Evolutionary conservation across 2,113 vertebrate species (phyloP), one percentile per base, ranked within the genome.

Genomic region (Synchiropus splendidus): DNA sequence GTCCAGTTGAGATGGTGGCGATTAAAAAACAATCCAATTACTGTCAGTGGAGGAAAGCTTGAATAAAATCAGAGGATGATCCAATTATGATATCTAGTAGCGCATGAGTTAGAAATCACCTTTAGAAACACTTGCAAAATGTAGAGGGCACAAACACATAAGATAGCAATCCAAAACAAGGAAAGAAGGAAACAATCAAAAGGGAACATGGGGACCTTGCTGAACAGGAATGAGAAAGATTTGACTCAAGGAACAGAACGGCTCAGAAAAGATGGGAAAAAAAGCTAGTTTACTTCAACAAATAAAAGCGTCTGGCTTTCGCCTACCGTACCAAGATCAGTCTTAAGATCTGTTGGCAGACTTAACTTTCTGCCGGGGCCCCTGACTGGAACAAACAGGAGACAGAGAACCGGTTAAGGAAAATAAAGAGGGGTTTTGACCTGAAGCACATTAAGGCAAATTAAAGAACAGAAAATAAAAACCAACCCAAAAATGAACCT

Each of bases 341-440:
- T 88, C 88, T 97, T 96, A 94, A 97, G 90, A 93, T 94, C 92
- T 92, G 91, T 97, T 84, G 92, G 92, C 90, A 97, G 90, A 94
- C 92, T 97, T 94, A 97, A 93, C 88, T 97, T 96, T 94, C 92
- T 94, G 87, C 84, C 78, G 63, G 92, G 92, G 88, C 92, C 90
- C 90, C 94, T 97, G 82, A 97, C 91, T 93, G 92, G 89, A 97
- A 97, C 86, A 91, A 94, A 92, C 91, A 95, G 89, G 89, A 92
- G 87, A 94, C 70, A 93, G 89, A 87, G 85, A 72, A 86, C 80
- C 79, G 86, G 87, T 92, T 93, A 92, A 90, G 18, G 33, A 15
- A 57, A 44, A 58, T 11, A 35, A 56, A 46, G 6, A 1, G 6
- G 36, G 15, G 31, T 31, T 64, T 27, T 18, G 44, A 69, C 56